A percentile compares a stretch with the other conserved stretches of the same genome.
These are phyloP conservation scores for Camarhynchus parvulus DNA, from an alignment of 2,113 vertebrate species.

Conservation along the genomic window DNA sequence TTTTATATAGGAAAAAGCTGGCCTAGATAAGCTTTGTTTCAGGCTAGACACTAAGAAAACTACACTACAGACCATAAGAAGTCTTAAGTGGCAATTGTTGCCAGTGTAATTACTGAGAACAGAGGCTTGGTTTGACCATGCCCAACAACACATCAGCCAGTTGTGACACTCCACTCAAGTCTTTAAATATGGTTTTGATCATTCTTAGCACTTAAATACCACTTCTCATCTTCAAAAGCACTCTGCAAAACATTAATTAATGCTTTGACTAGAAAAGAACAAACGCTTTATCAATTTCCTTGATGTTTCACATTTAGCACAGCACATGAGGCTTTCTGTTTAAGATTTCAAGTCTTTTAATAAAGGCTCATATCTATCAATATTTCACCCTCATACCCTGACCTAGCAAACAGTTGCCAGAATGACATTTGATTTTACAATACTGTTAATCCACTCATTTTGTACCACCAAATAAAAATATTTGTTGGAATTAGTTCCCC, in stretches of 20 bases:
- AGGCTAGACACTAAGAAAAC: neutral
- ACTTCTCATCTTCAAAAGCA: conserved; percentile 37
- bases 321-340: neutral
- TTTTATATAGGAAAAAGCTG: neutral
- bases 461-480: neutral
- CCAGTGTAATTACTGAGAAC: neutral
- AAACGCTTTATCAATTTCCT: neutral
- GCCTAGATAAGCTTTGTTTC: neutral
- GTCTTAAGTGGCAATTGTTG: neutral
- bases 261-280: conserved; percentile 13
- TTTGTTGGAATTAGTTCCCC: neutral
- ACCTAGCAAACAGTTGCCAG: neutral
- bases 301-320: neutral
- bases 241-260: conserved; percentile 22
- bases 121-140: neutral
- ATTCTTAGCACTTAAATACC: neutral
- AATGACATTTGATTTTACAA: neutral
- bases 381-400: neutral
- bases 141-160: neutral
- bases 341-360: neutral
- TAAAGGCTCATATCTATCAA: neutral
- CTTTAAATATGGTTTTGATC: neutral
- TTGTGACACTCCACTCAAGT: neutral
- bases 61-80: neutral
- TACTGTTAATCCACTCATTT: neutral